Percentiles rank a stretch among this genome's conserved stretches.
phyloP scores from a whole-genome alignment of 2,113 vertebrate genomes.

The Narcine bancroftii region DNA sequence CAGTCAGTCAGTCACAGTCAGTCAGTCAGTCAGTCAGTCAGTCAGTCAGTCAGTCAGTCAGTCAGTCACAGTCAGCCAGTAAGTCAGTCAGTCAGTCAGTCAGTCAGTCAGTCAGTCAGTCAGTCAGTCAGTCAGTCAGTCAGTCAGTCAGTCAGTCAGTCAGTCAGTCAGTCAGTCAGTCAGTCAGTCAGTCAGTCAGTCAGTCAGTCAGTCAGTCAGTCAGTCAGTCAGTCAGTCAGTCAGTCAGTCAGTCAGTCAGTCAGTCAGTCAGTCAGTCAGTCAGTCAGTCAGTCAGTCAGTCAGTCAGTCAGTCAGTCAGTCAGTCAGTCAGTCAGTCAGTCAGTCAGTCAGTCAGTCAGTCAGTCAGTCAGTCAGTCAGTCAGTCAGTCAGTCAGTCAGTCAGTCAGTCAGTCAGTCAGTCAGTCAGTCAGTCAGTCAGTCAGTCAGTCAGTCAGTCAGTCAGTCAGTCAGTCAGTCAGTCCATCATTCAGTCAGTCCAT shows the following conservation, averaged over 20 bases:
- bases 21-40: too few species aligned
- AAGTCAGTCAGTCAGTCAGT: neutral
- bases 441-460: slow-evolving; percentile 14
- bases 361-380: slow-evolving; percentile 25
- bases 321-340: slow-evolving; percentile 13
- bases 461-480: slow-evolving; percentile 26
- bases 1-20: too few species aligned
- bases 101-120: neutral
- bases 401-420: slow-evolving; percentile 12
- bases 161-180: too few species aligned
- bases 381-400: slow-evolving; percentile 14
- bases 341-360: slow-evolving; percentile 14
- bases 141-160: too few species aligned
- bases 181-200: too few species aligned
- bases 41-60: too few species aligned
- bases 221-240: neutral
- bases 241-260: slow-evolving; percentile 21
- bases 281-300: slow-evolving; percentile 13
- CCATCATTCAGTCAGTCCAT: too few species aligned
- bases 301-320: slow-evolving; percentile 17
- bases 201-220: too few species aligned
- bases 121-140: neutral
- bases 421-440: slow-evolving; percentile 21
- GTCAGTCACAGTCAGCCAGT: too few species aligned
- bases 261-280: slow-evolving; percentile 16